Percentiles rank a stretch among this genome's conserved stretches.
phyloP scores from a whole-genome alignment of 2,888 invertebrate species.

The Tribolium freemani region DNA sequence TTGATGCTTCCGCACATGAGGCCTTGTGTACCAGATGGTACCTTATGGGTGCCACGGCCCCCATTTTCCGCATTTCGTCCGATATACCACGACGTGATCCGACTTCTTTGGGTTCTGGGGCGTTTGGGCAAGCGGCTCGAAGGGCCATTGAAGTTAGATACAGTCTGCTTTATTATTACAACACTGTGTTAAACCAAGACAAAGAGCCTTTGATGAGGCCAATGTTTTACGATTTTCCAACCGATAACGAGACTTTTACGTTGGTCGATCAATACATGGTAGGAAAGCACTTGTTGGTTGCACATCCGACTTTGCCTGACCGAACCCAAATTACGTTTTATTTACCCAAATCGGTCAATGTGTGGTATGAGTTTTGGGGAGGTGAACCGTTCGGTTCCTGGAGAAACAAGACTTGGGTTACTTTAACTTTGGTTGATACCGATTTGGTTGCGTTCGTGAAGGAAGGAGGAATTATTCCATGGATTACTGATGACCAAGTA shows the following conservation, averaged over 20 bases:
- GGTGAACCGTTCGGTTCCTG: constrained; percentile 64
- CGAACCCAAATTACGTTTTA: constrained; percentile 69
- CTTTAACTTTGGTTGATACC: constrained; percentile 69
- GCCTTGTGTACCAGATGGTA: constrained; percentile 77
- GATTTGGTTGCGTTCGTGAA: constrained; percentile 72
- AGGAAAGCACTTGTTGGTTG: constrained; percentile 73
- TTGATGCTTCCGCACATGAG: constrained; percentile 63
- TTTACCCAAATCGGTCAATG: constrained; percentile 68
- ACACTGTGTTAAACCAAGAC: constrained; percentile 69
- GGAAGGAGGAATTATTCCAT: constrained; percentile 72
- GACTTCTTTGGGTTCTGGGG: constrained; percentile 68
- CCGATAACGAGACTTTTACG: constrained; percentile 66
- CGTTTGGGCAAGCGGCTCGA: constrained; percentile 66
- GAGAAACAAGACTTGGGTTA: constrained; percentile 64
- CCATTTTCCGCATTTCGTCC: constrained; percentile 72
- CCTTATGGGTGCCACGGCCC: constrained; percentile 76
- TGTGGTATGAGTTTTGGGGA: constrained; percentile 74
- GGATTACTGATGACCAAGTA: not conserved
- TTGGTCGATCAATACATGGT: constrained; percentile 74
- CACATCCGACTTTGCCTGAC: constrained; percentile 71
- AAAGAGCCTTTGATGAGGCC: constrained; percentile 74
- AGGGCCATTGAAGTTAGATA: constrained; percentile 69
- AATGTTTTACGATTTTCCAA: constrained; percentile 76
- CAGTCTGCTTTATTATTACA: constrained; percentile 73
- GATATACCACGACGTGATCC: constrained; percentile 58